These are phyloP conservation scores for Latrodectus hesperus DNA, from an alignment of 2,888 invertebrate genomes.

Conservation along the genomic window DNA sequence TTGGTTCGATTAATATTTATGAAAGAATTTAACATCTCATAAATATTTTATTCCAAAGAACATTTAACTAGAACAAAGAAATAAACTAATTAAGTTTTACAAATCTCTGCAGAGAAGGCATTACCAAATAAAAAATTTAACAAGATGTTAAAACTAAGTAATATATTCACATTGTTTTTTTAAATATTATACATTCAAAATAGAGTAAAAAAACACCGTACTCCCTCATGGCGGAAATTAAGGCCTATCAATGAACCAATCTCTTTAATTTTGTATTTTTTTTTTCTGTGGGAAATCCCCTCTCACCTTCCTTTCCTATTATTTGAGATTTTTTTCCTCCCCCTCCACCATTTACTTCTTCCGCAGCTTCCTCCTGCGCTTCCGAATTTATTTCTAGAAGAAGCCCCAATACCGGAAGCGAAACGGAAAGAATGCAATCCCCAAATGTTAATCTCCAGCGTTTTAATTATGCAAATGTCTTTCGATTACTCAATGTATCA, in stretches of 20 bases:
- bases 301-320: too few species aligned
- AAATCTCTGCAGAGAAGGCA: too few species aligned
- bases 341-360: slow-evolving; percentile 1
- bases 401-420: slow-evolving; percentile 14
- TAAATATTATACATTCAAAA: too few species aligned
- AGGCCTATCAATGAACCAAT: slow-evolving; percentile 45
- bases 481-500: slow-evolving; percentile 53
- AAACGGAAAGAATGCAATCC: slow-evolving; percentile 31
- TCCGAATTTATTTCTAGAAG: slow-evolving; percentile 34
- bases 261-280: slow-evolving; percentile 52
- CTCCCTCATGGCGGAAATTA: slow-evolving; percentile 50
- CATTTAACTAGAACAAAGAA: too few species aligned
- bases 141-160: too few species aligned
- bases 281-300: slow-evolving; percentile 44
- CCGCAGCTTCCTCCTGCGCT: slow-evolving; percentile 5
- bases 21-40: too few species aligned
- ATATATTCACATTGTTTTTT: too few species aligned
- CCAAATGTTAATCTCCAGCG: slow-evolving; percentile 58
- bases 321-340: slow-evolving; percentile 12
- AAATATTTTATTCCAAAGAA: too few species aligned
- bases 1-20: too few species aligned
- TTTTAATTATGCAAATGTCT: slow-evolving; percentile 65
- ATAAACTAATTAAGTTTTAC: too few species aligned
- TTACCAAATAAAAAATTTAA: too few species aligned
- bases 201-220: neutral